Base-by-base conservation (phyloP, 2,888 invertebrate species). In the Yponomeuta evonymella region DNA sequence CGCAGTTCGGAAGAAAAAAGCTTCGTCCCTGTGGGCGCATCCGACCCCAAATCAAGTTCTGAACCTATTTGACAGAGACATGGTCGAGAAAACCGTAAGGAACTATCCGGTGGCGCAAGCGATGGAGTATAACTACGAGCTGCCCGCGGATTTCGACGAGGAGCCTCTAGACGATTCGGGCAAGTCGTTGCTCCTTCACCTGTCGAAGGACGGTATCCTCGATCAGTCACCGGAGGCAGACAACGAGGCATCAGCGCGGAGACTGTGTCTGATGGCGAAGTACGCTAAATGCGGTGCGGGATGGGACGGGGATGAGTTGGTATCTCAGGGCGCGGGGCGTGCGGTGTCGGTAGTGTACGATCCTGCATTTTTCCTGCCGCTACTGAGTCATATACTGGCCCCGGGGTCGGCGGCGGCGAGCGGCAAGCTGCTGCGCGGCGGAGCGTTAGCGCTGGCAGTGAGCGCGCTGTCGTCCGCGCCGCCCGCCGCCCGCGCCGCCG, bases 291-390 rank as follows among this genome's bases (percentile, higher is more conserved):
- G 73, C 4, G 73, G 80, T 9, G 71, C 84, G 30, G 72, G 73
- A 2, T 77, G 76, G 43, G 43, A 8, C 23, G 70, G 72, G 0
- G 88, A 89, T 71, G 73, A 86, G 12, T 74, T 79, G 8, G 72
- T 76, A 2, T 85, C 86, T 2, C 87, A 89, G 73, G 12, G 75
- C 2, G 80, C 81, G 65, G 75, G 4, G 80, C 81, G 65, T 74
- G 75, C 0, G 84, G 84, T 51, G 83, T 82, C 62, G 84, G 91
- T 4, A 89, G 96, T 43, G 70, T 98, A 98, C 78, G 98, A 98
- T 87, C 96, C 98, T 1, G 93, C 95, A 43, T 98, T 97, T 82
- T 89, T 97, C 75, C 90, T 98, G 71, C 96, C 97, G 0, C 83
- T 97, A 11, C 93, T 98, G 81, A 94, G 94, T 74, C 94, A 95